Conservation (phyloP, 1,140 invertebrate species). For the Cryptotermes secundus region DNA sequence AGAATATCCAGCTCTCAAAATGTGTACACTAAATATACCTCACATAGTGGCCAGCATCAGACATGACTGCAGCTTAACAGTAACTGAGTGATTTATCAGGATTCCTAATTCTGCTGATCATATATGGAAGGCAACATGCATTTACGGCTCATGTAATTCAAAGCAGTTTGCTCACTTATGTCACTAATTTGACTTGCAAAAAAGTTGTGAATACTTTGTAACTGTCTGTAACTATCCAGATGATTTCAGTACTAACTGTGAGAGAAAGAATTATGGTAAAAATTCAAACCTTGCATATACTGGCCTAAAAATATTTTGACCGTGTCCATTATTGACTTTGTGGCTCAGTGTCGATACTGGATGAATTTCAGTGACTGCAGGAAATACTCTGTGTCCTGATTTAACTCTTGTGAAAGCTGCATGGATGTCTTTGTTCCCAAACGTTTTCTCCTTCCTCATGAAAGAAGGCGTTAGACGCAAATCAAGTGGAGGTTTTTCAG, state of each 20-base stretch:
- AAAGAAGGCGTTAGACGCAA: constrained; percentile 28
- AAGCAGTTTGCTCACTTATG: too few species aligned
- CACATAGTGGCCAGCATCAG: too few species aligned
- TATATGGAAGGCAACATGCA: too few species aligned
- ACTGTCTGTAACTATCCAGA: too few species aligned
- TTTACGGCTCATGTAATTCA: too few species aligned
- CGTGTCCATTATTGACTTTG: background rate
- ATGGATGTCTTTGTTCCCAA: background rate
- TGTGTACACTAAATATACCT: too few species aligned
- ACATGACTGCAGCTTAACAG: too few species aligned
- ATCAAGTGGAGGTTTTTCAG: constrained; percentile 23
- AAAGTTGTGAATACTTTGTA: too few species aligned
- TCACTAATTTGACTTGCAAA: too few species aligned
- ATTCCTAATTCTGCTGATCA: too few species aligned
- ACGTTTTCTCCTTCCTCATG: background rate
- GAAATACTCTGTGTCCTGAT: background rate
- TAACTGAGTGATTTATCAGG: too few species aligned
- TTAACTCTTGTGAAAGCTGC: background rate
- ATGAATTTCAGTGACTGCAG: background rate
- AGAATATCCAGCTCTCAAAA: too few species aligned
- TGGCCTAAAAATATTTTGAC: background rate
- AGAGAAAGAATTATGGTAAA: background rate
- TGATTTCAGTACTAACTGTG: background rate
- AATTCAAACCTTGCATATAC: background rate
- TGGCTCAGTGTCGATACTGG: background rate